Conservation (phyloP, 2,888 invertebrate genomes). For the Dryocosmus kuriphilus region DNA sequence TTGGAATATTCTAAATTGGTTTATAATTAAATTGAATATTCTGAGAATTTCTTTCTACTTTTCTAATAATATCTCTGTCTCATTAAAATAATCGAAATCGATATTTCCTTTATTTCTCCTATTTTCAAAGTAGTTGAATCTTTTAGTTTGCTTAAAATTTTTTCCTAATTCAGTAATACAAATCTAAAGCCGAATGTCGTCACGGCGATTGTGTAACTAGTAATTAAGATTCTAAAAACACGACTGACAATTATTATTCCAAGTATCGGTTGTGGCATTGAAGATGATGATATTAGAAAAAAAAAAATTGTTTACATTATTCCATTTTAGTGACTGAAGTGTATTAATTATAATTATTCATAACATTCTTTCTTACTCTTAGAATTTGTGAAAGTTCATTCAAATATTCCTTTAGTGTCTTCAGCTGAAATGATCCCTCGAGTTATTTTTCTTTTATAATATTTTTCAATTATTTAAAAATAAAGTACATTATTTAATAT, state of each 20-base stretch:
- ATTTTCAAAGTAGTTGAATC: background rate
- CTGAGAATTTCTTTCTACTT: too few relatives aligned
- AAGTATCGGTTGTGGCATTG: background rate
- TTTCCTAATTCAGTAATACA: background rate
- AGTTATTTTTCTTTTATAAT: too few relatives aligned
- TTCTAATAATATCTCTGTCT: too few relatives aligned
- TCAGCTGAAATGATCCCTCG: too few relatives aligned
- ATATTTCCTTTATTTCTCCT: background rate
- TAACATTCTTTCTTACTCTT: background rate
- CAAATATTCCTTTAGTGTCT: background rate
- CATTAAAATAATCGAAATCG: background rate
- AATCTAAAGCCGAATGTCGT: background rate
- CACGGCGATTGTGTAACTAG: background rate
- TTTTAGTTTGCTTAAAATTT: background rate
- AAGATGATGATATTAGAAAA: background rate
- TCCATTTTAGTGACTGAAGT: conserved; percentile 5
- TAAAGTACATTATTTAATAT: background rate
- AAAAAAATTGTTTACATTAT: conserved; percentile 24
- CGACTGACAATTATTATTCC: background rate
- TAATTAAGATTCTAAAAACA: conserved; percentile 4
- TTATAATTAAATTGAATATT: too few relatives aligned
- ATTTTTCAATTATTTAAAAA: background rate
- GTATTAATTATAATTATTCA: background rate
- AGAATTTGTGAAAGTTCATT: conserved; percentile 18
- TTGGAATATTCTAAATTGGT: too few relatives aligned